A percentile compares a stretch with the other conserved stretches of the same genome.
phyloP scores from a whole-genome alignment of 2,113 vertebrate genomes.

The Heteronetta atricapilla region DNA sequence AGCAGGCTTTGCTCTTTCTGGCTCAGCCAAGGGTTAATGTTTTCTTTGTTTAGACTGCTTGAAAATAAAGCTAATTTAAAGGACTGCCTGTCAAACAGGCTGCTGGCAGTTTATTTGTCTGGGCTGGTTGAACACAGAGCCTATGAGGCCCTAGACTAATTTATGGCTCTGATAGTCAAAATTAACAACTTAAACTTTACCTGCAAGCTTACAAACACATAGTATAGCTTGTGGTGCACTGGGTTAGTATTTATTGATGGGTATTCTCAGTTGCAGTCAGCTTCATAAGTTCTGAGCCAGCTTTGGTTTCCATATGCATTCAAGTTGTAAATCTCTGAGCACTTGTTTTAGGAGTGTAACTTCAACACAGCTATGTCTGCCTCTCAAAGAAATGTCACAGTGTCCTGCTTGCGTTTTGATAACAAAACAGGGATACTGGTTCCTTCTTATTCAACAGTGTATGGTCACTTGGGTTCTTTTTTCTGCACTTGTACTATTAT shows the following conservation, averaged over 20 bases:
- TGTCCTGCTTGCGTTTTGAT: not conserved
- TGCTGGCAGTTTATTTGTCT: constrained; percentile 19
- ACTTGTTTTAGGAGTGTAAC: not conserved
- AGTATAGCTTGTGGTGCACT: not conserved
- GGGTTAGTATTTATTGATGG: not conserved
- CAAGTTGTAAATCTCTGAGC: not conserved
- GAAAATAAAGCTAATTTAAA: constrained; percentile 11
- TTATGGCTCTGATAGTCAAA: constrained; percentile 32
- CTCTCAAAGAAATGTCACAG: not conserved
- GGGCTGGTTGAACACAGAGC: not conserved
- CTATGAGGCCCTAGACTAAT: not conserved
- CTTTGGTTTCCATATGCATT: not conserved
- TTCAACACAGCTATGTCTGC: not conserved
- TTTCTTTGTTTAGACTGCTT: not conserved
- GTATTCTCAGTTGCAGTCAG: not conserved
- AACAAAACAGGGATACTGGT: not conserved
- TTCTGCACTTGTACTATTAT: not conserved
- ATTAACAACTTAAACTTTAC: constrained; percentile 1
- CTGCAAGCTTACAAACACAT: not conserved
- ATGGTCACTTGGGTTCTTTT: not conserved
- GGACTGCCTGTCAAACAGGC: not conserved
- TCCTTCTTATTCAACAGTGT: not conserved
- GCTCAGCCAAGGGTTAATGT: not conserved
- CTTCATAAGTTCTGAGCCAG: not conserved
- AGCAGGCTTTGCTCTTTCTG: not conserved